These are phyloP conservation scores for Cynaeus angustus DNA, from an alignment of 2,888 invertebrate species.

Conservation along the genomic window DNA sequence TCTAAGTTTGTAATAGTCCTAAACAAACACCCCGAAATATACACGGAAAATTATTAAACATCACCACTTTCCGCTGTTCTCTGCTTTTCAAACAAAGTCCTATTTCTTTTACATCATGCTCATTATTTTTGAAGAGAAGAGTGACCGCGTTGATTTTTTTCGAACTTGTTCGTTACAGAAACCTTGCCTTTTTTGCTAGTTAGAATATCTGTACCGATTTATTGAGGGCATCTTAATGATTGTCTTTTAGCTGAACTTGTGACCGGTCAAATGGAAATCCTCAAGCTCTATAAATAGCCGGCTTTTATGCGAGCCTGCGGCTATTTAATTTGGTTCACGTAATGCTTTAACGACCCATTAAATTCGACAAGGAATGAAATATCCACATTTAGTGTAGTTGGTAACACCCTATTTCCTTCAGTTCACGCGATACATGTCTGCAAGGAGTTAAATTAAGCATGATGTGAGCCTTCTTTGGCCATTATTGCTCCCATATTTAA, in stretches of 20 bases:
- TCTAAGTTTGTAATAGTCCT: conserved; percentile 45
- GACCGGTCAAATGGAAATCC: conserved; percentile 23
- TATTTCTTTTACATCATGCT: conserved; percentile 18
- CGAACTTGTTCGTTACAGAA: conserved; percentile 13
- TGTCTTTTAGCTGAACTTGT: conserved; percentile 14
- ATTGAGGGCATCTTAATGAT: conserved; percentile 17
- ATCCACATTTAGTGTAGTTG: conserved; percentile 7
- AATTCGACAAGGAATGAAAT: conserved; percentile 36
- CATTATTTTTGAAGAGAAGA: conserved; percentile 19
- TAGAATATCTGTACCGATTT: conserved; percentile 2
- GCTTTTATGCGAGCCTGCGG: conserved; percentile 21
- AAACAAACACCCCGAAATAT: conserved; percentile 38
- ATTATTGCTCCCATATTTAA: no score
- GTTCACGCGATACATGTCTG: conserved; percentile 4
- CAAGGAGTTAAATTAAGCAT: not conserved
- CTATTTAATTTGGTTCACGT: conserved; percentile 30
- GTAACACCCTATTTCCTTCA: conserved; percentile 5
- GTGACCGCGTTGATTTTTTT: conserved; percentile 8
- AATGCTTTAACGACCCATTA: conserved; percentile 34
- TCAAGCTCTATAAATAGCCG: conserved; percentile 9
- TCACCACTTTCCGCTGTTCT: conserved; percentile 35
- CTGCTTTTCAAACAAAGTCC: conserved; percentile 14
- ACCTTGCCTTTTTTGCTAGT: not conserved
- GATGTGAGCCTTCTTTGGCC: no score
- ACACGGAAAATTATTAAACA: conserved; percentile 42